Evolutionary conservation across 2,113 vertebrate species (phyloP).

Genomic region (Bubalus kerabau): DNA sequence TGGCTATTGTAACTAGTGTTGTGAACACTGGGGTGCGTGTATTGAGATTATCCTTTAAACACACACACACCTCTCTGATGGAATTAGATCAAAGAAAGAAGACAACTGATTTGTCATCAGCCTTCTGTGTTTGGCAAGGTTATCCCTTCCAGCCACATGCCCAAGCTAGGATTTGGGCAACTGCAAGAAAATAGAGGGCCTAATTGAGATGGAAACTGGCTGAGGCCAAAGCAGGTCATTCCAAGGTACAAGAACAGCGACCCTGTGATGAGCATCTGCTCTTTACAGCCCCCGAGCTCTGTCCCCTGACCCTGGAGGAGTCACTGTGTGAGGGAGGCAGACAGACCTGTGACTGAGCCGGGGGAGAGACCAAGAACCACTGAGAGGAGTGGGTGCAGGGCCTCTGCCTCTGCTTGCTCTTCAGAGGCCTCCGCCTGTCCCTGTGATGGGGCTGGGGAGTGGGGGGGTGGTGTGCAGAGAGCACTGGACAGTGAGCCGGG

Average conservation of each 20-base stretch:
- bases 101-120: background rate
- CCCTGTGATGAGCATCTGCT: background rate
- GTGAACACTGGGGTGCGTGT: background rate
- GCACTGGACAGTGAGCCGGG: background rate
- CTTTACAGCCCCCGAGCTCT: background rate
- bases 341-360: background rate
- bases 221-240: background rate
- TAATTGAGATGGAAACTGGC: background rate
- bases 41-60: background rate
- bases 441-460: fast-evolving
- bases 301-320: too few relatives aligned
- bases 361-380: background rate
- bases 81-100: background rate
- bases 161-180: background rate
- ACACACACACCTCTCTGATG: background rate
- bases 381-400: background rate
- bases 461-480: fast-evolving
- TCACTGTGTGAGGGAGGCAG: background rate
- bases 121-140: background rate
- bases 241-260: background rate
- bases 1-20: background rate
- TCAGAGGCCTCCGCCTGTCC: background rate
- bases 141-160: background rate
- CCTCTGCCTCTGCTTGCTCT: background rate
- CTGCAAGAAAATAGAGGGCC: background rate